Base-by-base conservation (phyloP, 2,113 vertebrate genomes). In the Cyanoderma ruficeps region DNA sequence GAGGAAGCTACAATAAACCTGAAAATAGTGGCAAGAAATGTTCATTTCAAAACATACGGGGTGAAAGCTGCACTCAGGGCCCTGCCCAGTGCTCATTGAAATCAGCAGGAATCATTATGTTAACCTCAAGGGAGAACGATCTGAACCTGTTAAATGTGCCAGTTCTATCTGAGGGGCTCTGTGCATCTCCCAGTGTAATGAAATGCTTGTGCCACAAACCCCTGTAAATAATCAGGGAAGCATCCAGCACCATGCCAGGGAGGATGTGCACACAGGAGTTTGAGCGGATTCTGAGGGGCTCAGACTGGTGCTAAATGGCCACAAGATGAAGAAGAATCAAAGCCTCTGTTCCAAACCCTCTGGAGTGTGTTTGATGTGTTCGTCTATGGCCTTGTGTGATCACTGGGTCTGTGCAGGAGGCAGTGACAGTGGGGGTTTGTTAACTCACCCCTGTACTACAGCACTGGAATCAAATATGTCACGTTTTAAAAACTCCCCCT, bases 1-100 rank as follows among this genome's bases (percentile, higher is more conserved):
- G 85, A 94, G 91, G 93, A 89, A 94, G 82, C 76, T 67, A 87
- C 96, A 94, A 96, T 75, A 92, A 89, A 92, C 90, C 91, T 94
- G 86, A 85, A 94, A 93, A 93, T 63, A 83, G 35, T 96, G 94
- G 95, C 94, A 88, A 83, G 87, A 92, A 75, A 52, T 14, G 13
- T 57, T 76, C 41, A 33, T 93, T 93, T 60, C 24, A 74, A 90
- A 92, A 69, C 75, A 17, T 10, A 24, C 0, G 35, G 63, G 68
- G 88, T 23, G 19, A 67, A 80, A 91, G 49, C 52, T 89, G 68
- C 80, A 47, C 56, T 41, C 13, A 67, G 76, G 57, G 81, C 30
- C 52, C 72, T 44, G 52, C 47, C 82, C 64, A 64, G 30, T 12
- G 20, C 15, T 33, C 7, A 30, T 1, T 50, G 46, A 78, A 88